A percentile compares a stretch with the other conserved stretches of the same genome.
Evolutionary conservation across 2,113 vertebrate genomes (phyloP).

Genomic region (Leucoraja erinaceus): DNA sequence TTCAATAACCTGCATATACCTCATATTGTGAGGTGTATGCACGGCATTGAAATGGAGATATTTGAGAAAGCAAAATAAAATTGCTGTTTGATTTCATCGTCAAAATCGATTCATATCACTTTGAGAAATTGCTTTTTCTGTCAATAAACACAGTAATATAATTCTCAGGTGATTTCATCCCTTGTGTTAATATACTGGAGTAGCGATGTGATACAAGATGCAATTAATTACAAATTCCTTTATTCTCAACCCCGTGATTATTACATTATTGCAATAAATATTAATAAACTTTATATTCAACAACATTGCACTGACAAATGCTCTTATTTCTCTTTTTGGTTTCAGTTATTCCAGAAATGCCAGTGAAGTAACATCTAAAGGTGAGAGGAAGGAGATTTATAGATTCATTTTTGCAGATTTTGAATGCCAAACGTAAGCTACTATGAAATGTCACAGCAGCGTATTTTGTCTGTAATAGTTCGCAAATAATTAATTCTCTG

Average conservation of each 20-base stretch:
- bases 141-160: neutral
- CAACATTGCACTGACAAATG: neutral
- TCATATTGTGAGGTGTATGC: neutral
- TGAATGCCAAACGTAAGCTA: neutral
- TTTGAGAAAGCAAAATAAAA: neutral
- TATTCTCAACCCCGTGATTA: neutral
- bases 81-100: neutral
- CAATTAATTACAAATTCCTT: neutral
- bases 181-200: neutral
- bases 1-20: no score
- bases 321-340: neutral
- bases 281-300: neutral
- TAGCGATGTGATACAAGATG: neutral
- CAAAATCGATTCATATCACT: neutral
- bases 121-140: neutral
- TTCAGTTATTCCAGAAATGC: neutral
- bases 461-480: neutral
- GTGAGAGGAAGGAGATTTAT: neutral
- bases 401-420: neutral
- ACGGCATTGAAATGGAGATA: neutral
- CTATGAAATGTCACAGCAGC: neutral
- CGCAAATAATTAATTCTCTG: conserved; percentile 23
- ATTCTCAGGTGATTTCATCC: neutral
- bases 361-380: neutral
- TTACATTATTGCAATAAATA: neutral